Base-by-base conservation (phyloP, 2,113 vertebrate species). In the Scopus umbretta region DNA sequence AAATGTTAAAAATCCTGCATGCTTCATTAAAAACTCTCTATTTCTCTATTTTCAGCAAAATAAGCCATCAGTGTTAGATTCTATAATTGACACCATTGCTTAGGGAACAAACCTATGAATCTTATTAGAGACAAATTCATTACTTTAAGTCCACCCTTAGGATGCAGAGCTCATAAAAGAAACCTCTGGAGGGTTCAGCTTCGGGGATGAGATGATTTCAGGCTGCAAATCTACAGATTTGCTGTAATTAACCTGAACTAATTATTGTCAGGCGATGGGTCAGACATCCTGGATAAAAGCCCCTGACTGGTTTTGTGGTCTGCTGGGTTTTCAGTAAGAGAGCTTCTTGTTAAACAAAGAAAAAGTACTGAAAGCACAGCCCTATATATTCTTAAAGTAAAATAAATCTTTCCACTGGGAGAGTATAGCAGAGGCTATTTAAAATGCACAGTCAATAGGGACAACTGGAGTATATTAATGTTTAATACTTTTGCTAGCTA, bases 201-300 rank as follows among this genome's bases (percentile, higher is more conserved):
- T 96, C 96, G 86, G 97, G 97, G 93, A 98, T 94, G 97, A 97
- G 98, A 97, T 97, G 94, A 97, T 98, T 97, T 97, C 90, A 84
- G 65, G 97, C 97, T 96, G 96, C 96, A 97, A 97, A 98, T 97
- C 98, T 97, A 97, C 98, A 98, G 97, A 98, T 97, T 94, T 97
- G 96, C 97, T 98, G 98, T 99, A 98, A 99, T 99, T 98, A 98
- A 98, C 98, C 98, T 98, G 97, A 98, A 98, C 98, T 98, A 98
- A 98, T 99, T 98, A 98, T 98, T 96, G 96, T 97, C 98, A 97
- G 97, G 97, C 97, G 84, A 94, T 93, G 86, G 97, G 98, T 98
- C 97, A 97, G 98, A 96, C 97, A 97, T 97, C 90, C 94, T 93
- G 88, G 95, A 97, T 95, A 95, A 97, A 95, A 95, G 95, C 88